Conservation (phyloP, 2,797 vertebrate species). For the Corythornis leucogaster region DNA sequence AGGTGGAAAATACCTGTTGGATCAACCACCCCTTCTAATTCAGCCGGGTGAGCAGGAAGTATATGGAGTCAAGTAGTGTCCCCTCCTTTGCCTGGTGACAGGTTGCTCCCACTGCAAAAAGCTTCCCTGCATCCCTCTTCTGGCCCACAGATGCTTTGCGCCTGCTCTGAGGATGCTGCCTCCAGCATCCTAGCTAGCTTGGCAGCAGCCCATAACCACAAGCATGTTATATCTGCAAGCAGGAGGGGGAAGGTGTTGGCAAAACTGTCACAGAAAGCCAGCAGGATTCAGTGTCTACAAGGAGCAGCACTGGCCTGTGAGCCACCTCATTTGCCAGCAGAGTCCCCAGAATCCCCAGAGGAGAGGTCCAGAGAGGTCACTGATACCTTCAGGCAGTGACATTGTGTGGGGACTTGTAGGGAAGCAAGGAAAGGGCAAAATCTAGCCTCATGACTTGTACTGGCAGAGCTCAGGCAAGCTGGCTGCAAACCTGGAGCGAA, state of each 20-base stretch:
- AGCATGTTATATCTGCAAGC: accelerated
- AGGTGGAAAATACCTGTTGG: not conserved
- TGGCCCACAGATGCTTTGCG: accelerated
- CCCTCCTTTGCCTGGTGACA: not conserved
- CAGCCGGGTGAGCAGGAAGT: not conserved
- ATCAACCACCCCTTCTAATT: not conserved
- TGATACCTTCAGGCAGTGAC: not conserved
- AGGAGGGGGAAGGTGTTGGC: not conserved
- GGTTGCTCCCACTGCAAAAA: not conserved
- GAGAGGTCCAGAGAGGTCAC: not conserved
- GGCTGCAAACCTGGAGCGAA: not conserved
- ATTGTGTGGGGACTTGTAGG: accelerated
- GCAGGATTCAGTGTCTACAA: not conserved
- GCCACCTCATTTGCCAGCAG: not conserved
- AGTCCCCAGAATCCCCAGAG: not conserved
- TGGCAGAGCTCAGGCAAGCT: not conserved
- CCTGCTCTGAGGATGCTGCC: not conserved
- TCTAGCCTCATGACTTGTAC: accelerated
- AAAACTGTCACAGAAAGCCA: not conserved
- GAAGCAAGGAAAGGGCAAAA: not conserved
- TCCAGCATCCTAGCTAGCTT: not conserved
- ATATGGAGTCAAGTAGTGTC: accelerated
- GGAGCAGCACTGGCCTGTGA: not conserved
- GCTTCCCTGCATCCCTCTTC: not conserved
- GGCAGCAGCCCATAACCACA: not conserved